These are phyloP conservation scores for Melanotaenia boesemani DNA, from an alignment of 2,797 vertebrate genomes.

Conservation along the genomic window DNA sequence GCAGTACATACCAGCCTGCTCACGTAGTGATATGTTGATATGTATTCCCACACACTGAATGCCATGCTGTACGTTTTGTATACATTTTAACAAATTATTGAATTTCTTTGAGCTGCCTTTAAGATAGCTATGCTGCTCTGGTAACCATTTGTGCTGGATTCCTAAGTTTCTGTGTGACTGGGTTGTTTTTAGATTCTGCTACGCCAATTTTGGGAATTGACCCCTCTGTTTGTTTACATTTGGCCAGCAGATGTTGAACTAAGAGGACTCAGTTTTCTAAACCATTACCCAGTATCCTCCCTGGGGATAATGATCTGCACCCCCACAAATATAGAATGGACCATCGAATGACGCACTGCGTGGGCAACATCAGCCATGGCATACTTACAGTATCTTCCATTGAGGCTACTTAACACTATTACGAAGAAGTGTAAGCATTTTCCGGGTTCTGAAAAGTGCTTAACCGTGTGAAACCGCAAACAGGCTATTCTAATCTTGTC, in stretches of 20 bases:
- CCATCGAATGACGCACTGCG: conserved; percentile 54
- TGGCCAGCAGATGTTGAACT: conserved; percentile 75
- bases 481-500: conserved; percentile 58
- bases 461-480: conserved; percentile 47
- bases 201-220: conserved; percentile 62
- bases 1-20: conserved; percentile 46
- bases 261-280: conserved; percentile 62
- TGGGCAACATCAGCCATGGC: conserved; percentile 43
- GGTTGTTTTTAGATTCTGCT: conserved; percentile 70
- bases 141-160: conserved; percentile 46
- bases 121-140: conserved; percentile 24
- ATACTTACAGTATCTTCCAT: conserved; percentile 25
- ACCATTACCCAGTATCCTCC: conserved; percentile 63
- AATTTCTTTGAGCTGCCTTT: conserved; percentile 25
- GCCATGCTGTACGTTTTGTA: conserved; percentile 24
- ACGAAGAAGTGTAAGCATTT: conserved; percentile 36
- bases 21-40: conserved; percentile 33
- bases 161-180: conserved; percentile 40
- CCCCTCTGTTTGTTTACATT: conserved; percentile 70
- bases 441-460: conserved; percentile 47
- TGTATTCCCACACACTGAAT: conserved; percentile 35
- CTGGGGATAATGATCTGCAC: conserved; percentile 55
- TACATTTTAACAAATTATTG: conserved; percentile 20
- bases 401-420: conserved; percentile 42
- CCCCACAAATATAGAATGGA: conserved; percentile 60